phyloP scores from a whole-genome alignment of 2,888 invertebrate genomes.

The Temnothorax unifasciatus region DNA sequence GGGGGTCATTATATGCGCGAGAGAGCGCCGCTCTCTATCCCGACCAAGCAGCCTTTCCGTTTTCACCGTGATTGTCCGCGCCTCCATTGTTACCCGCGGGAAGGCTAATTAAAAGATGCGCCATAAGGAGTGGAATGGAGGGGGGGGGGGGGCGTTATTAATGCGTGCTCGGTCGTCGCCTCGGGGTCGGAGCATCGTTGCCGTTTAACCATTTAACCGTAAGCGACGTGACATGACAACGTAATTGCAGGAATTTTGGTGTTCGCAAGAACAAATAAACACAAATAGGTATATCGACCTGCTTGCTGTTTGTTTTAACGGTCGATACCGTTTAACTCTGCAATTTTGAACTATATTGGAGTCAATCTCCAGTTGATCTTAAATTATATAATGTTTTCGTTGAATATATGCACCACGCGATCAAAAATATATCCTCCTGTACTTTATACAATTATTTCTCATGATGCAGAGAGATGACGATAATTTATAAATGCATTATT shows the following conservation, averaged over 20 bases:
- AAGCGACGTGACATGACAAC: slow-evolving; percentile 7
- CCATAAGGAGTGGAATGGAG: slow-evolving; percentile 33
- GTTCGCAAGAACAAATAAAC: not conserved
- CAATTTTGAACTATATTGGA: not conserved
- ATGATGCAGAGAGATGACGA: too few species aligned
- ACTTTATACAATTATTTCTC: not conserved
- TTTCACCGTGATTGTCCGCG: slow-evolving; percentile 23
- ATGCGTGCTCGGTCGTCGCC: not conserved
- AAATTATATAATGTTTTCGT: not conserved
- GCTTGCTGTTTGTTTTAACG: not conserved
- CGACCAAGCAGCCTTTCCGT: slow-evolving; percentile 21
- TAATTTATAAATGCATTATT: not conserved
- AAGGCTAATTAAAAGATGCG: slow-evolving; percentile 68
- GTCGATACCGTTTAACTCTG: not conserved
- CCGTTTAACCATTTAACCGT: slow-evolving; percentile 24
- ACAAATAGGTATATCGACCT: not conserved
- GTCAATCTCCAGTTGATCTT: too few species aligned
- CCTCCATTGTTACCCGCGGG: slow-evolving; percentile 63
- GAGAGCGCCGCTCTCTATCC: slow-evolving; percentile 25
- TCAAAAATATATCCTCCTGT: not conserved
- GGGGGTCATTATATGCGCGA: slow-evolving; percentile 54
- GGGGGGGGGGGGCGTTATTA: slow-evolving; percentile 48
- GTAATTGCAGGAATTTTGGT: not conserved
- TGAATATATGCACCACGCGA: not conserved
- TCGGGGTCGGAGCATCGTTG: not conserved